Base-by-base conservation (phyloP, 2,888 invertebrate species). In the Chrysina gloriosa region DNA sequence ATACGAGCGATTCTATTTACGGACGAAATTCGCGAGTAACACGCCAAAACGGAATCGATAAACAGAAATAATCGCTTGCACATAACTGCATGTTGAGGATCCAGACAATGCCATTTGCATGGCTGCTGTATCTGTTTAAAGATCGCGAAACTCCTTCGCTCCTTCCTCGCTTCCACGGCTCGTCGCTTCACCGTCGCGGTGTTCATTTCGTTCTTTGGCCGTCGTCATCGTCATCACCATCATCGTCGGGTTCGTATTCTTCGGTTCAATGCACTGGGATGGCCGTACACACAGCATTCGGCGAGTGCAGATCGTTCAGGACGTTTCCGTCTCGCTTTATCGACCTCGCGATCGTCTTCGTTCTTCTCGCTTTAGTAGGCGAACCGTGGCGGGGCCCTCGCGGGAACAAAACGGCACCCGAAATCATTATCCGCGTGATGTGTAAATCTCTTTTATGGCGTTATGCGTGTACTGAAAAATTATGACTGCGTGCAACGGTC, bases 231-330 rank as follows among this genome's bases (percentile, higher is more conserved):
- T 7, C 45, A 16, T 9, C 31, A 31, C 7, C 31, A 31, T 45
- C 2, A 45, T 16, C 45, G 45, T 45, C n/a, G 45, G 36, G 11
- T 45, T 5, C 21, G 45, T 45, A 25, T 7, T 25, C 58, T 25
- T 58, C 58, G 69, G 73, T 73, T 73, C 73, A 73, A 73, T 73
- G 73, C 70, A 73, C 73, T 71, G 67, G 67, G 63, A 61, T 73
- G 73, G 71, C 73, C 71, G 72, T 19, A 54, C 42, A n/a, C n/a
- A 42, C 42, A 47, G n/a, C 47, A 21, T 47, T 47, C 52, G 16
- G 16, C 16, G n/a, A n/a, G n/a, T n/a, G n/a, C n/a, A n/a, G n/a
- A 47, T 21, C 47, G 39, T 19, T 25, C 39, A 14, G 69, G 21
- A 47, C 47, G 23, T 47, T 65, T 61, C 63, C 70, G 65, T 70